phyloP scores from a whole-genome alignment of 1,140 invertebrate genomes.

The Coboldia fuscipes region DNA sequence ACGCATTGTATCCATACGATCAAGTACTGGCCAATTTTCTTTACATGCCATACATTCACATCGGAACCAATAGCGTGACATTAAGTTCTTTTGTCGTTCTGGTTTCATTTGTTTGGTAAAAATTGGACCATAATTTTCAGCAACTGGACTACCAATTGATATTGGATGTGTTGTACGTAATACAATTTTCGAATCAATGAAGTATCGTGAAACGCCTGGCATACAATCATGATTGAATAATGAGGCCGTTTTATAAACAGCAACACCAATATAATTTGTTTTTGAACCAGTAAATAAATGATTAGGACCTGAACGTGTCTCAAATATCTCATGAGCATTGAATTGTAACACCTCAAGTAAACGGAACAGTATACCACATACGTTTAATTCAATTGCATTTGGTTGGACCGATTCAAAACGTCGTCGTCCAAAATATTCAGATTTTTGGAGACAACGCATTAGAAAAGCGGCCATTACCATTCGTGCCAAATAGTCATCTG shows the following conservation, averaged over 20 bases:
- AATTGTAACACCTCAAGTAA: constrained; percentile 68
- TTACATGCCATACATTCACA: constrained; percentile 53
- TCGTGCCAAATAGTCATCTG: constrained; percentile 52
- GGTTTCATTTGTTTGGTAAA: constrained; percentile 38
- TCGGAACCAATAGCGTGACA: constrained; percentile 57
- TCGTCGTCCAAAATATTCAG: constrained; percentile 30
- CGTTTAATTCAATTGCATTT: constrained; percentile 27
- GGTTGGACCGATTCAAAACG: constrained; percentile 20
- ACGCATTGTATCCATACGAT: no score
- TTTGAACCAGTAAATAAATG: constrained; percentile 31
- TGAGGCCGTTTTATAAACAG: constrained; percentile 55
- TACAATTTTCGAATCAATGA: constrained; percentile 48
- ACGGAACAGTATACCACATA: constrained; percentile 40
- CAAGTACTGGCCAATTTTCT: constrained; percentile 52
- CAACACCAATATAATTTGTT: constrained; percentile 47
- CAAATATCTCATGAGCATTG: constrained; percentile 77
- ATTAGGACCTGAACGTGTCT: constrained; percentile 30
- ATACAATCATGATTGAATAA: constrained; percentile 80
- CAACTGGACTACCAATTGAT: constrained; percentile 36
- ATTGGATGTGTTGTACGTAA: constrained; percentile 41
- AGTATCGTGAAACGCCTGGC: constrained; percentile 58
- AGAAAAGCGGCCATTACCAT: constrained; percentile 59
- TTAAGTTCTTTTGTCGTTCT: constrained; percentile 40
- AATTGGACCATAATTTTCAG: constrained; percentile 72
- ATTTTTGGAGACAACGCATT: constrained; percentile 41